These are phyloP conservation scores for Umimayanthus chanpuru DNA, from an alignment of 92 coral and sea anemone species.

Conservation along the genomic window DNA sequence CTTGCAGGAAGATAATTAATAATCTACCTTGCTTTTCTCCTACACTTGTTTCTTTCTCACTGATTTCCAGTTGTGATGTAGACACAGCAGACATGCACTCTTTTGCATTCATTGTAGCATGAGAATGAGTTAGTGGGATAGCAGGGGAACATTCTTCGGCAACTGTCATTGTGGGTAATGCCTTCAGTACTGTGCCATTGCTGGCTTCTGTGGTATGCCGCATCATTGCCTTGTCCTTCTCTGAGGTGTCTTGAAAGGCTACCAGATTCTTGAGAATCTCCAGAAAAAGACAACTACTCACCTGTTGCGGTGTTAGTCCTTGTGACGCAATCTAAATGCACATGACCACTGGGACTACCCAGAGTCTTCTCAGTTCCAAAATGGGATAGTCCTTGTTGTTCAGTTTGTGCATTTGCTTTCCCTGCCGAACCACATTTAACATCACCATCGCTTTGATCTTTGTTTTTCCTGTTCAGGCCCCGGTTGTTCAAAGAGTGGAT, in stretches of 20 bases:
- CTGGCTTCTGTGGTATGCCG: neutral
- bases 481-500: too few relatives aligned
- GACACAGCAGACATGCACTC: neutral
- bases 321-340: neutral
- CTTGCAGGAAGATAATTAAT: neutral
- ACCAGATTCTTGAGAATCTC: neutral
- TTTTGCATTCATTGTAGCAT: neutral
- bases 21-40: conserved; percentile 1
- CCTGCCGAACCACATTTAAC: neutral
- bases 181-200: neutral
- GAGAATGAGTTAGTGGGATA: neutral
- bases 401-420: neutral
- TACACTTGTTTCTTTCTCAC: neutral
- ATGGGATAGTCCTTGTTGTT: neutral
- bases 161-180: neutral
- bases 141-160: neutral
- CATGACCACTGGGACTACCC: neutral
- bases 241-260: neutral
- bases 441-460: conserved; percentile 15
- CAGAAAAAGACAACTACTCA: neutral
- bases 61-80: neutral
- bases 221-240: neutral
- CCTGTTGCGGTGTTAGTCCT: neutral
- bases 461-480: neutral
- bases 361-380: neutral